Percentiles rank a stretch among this genome's conserved stretches.
Evolutionary conservation across 2,888 invertebrate genomes (phyloP).

Genomic region (Apomyelois bistriatella): DNA sequence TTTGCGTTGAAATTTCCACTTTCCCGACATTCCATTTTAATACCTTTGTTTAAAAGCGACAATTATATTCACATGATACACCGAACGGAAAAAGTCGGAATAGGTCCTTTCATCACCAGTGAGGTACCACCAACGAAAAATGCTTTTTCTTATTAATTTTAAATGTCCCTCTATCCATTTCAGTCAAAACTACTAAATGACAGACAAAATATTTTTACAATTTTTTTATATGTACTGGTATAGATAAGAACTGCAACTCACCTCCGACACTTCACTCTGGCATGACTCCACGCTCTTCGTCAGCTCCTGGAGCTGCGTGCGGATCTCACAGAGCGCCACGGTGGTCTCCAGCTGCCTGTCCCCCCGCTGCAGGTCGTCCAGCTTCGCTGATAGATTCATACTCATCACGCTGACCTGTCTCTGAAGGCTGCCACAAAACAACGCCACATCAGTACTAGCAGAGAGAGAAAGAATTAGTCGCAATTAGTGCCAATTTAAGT

Average conservation of each 20-base stretch:
- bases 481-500: not conserved
- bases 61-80: too few species aligned
- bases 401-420: slow-evolving; percentile 99
- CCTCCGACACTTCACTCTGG: slow-evolving; percentile 95
- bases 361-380: slow-evolving; percentile 94
- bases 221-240: too few species aligned
- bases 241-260: slow-evolving; percentile 34
- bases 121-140: too few species aligned
- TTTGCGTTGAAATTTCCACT: too few species aligned
- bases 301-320: slow-evolving; percentile 94
- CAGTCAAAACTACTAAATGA: too few species aligned
- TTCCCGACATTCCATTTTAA: too few species aligned
- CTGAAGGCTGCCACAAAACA: slow-evolving; percentile 87
- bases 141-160: too few species aligned
- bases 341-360: slow-evolving; percentile 96
- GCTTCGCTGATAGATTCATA: slow-evolving; percentile 95
- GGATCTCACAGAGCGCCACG: slow-evolving; percentile 95
- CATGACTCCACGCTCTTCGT: slow-evolving; percentile 97
- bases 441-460: slow-evolving; percentile 7
- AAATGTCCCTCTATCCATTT: too few species aligned
- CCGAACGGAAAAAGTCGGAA: too few species aligned
- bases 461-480: slow-evolving; percentile 1
- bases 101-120: too few species aligned
- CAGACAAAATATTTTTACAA: too few species aligned
- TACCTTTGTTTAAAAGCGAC: too few species aligned